Percentiles rank a stretch among this genome's conserved stretches.
Conservation (phyloP, 2,113 vertebrate species). For the Oreochromis tanganicae region DNA sequence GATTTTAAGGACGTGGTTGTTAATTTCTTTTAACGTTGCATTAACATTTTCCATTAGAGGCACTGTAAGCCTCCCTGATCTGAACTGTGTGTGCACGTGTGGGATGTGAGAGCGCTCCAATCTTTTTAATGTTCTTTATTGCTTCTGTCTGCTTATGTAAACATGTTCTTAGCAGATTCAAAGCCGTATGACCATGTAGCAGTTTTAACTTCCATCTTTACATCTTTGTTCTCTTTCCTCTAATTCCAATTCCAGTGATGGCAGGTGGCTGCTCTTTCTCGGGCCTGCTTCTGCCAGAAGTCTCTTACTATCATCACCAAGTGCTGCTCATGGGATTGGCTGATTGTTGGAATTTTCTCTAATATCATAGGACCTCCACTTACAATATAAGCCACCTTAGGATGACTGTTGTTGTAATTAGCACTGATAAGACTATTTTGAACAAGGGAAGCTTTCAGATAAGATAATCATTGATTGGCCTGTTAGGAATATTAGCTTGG, state of each 20-base stretch:
- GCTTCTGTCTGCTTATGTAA: not conserved
- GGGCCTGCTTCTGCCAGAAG: not conserved
- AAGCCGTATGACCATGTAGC: not conserved
- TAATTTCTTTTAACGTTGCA: not conserved
- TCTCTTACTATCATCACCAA: not conserved
- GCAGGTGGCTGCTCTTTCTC: not conserved
- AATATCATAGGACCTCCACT: not conserved
- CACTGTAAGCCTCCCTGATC: not conserved
- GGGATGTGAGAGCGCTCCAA: not conserved
- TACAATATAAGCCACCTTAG: not conserved
- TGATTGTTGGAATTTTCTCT: not conserved
- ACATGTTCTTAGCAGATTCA: not conserved
- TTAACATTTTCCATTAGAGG: not conserved
- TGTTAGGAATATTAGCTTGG: not conserved
- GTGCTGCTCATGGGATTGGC: not conserved
- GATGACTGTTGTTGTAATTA: not conserved
- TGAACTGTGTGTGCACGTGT: not conserved
- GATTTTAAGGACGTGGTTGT: not conserved
- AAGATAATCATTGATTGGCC: not conserved
- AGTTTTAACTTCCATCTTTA: not conserved
- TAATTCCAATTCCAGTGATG: not conserved
- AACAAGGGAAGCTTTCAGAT: not conserved
- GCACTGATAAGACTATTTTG: not conserved
- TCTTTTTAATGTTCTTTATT: not conserved
- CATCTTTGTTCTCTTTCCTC: not conserved